Evolutionary conservation across 2,888 invertebrate genomes (phyloP).

Genomic region (Nephrotoma flavescens): DNA sequence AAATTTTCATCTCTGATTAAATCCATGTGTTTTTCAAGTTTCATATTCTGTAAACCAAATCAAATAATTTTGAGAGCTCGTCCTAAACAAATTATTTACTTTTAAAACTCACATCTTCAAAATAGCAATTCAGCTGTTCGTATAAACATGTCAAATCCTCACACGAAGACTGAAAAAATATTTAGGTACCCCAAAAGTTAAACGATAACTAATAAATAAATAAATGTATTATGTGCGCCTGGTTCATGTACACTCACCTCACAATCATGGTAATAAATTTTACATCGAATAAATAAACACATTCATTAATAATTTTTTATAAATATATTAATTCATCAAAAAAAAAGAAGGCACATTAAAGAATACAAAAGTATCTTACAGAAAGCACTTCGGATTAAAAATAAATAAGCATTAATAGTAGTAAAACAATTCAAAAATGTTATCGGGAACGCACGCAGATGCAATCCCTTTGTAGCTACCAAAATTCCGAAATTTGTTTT

Average conservation of each 20-base stretch:
- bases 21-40: background rate
- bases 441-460: background rate
- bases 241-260: background rate
- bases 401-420: background rate
- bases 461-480: background rate
- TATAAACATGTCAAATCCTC: background rate
- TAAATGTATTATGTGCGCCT: background rate
- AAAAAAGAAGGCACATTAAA: background rate
- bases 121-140: background rate
- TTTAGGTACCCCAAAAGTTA: background rate
- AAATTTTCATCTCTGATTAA: background rate
- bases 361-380: background rate
- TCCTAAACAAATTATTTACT: background rate
- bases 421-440: background rate
- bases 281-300: background rate
- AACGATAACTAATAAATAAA: background rate
- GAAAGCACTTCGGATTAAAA: background rate
- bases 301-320: background rate
- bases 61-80: background rate
- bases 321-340: background rate
- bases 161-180: background rate
- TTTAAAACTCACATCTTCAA: background rate
- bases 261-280: background rate
- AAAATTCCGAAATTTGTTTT: background rate
- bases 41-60: background rate